Evolutionary conservation across 2,797 vertebrate species (phyloP).

Genomic region (Hafferia zeledoni): DNA sequence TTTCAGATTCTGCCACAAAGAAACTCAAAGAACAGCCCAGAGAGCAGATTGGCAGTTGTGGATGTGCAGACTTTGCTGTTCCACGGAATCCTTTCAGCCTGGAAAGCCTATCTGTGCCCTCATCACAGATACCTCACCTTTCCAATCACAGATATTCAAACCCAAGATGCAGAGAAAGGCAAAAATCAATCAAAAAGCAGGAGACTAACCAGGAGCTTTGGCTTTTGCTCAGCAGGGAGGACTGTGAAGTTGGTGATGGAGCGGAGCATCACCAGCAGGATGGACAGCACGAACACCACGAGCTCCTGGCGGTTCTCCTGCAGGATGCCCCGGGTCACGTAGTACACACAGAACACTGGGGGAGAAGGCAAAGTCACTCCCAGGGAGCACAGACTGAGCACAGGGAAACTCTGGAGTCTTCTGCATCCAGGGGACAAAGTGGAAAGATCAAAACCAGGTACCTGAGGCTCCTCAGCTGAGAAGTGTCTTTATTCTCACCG

Average conservation of each 20-base stretch:
- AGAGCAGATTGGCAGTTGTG: not conserved
- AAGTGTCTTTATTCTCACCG: not conserved
- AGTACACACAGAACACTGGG: conserved; percentile 87
- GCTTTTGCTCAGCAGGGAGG: conserved; percentile 65
- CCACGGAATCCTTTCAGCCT: not conserved
- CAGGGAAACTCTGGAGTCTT: rapidly evolving
- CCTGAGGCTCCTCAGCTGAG: not conserved
- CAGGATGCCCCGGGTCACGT: conserved; percentile 83
- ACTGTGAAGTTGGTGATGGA: conserved; percentile 84
- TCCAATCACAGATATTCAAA: not conserved
- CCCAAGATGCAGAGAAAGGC: not conserved
- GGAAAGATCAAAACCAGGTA: rapidly evolving
- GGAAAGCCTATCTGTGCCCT: too few relatives aligned
- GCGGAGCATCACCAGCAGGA: conserved; percentile 81
- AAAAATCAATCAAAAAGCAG: not conserved
- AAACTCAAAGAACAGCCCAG: not conserved
- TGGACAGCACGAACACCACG: conserved; percentile 78
- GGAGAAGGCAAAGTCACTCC: not conserved
- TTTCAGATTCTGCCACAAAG: not conserved
- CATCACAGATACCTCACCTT: not conserved
- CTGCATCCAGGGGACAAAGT: not conserved
- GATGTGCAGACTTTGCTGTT: not conserved
- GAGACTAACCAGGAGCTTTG: conserved; percentile 77
- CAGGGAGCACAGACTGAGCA: not conserved
- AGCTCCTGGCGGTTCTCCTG: conserved; percentile 90